Percentiles rank a stretch among this genome's conserved stretches.
Evolutionary conservation across 2,797 vertebrate genomes (phyloP).

Genomic region (Spinus olivaceus): DNA sequence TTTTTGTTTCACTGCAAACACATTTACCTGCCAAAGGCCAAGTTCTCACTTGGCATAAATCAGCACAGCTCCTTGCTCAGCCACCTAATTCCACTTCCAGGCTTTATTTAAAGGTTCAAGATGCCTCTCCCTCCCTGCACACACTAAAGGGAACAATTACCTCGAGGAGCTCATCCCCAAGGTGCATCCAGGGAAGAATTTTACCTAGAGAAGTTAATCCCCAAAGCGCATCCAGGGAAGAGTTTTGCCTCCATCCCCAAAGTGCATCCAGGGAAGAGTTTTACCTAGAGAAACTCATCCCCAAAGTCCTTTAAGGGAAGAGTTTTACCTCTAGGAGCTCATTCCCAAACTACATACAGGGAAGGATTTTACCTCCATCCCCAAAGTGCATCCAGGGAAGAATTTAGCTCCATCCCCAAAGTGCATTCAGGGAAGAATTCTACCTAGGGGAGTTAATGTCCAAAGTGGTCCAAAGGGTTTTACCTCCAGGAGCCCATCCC

Average conservation of each 20-base stretch:
- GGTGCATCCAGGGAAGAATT: conserved; percentile 54
- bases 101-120: conserved; percentile 20
- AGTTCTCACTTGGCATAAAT: conserved; percentile 37
- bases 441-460: too few species aligned
- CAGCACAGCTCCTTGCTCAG: conserved; percentile 13
- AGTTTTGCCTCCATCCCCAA: conserved; percentile 81
- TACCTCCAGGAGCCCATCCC: conserved; percentile 70
- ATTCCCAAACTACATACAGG: conserved; percentile 82
- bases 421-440: too few species aligned
- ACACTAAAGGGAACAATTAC: neutral
- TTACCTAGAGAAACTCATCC: conserved; percentile 83
- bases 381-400: conserved; percentile 78
- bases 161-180: conserved; percentile 87
- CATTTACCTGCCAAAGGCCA: conserved; percentile 63
- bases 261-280: conserved; percentile 61
- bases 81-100: neutral
- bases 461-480: too few species aligned
- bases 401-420: too few species aligned
- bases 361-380: conserved; percentile 59
- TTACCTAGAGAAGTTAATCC: conserved; percentile 77
- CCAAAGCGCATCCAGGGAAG: conserved; percentile 75
- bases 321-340: conserved; percentile 76
- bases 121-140: neutral
- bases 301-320: conserved; percentile 76
- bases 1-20: conserved; percentile 47